Percentiles rank a stretch among this genome's conserved stretches.
These are phyloP conservation scores for Drosophila greeni DNA, from an alignment of 2,888 invertebrate genomes.

Conservation along the genomic window DNA sequence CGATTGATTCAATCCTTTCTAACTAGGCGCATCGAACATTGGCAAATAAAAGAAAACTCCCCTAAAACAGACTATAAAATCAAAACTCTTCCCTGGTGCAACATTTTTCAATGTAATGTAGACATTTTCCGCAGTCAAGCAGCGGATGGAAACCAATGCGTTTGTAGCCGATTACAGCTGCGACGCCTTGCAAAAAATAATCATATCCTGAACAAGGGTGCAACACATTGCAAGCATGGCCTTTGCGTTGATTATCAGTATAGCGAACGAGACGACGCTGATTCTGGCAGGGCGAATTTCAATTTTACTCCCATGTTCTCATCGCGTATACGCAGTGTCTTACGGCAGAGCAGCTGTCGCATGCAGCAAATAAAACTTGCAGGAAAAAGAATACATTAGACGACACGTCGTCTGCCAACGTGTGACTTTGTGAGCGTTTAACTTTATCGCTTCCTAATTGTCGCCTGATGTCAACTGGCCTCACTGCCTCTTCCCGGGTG, in stretches of 20 bases:
- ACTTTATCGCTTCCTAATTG: slow-evolving; percentile 72
- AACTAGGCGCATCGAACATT: slow-evolving; percentile 12
- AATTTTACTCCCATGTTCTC: slow-evolving; percentile 61
- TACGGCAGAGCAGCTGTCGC: slow-evolving; percentile 61
- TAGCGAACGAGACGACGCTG: slow-evolving; percentile 9
- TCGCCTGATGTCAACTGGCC: slow-evolving; percentile 28
- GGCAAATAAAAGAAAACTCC: neutral
- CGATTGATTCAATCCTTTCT: slow-evolving; percentile 29
- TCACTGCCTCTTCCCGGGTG: slow-evolving; percentile 25
- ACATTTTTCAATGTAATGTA: slow-evolving; percentile 50
- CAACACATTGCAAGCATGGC: slow-evolving; percentile 62
- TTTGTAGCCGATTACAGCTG: slow-evolving; percentile 38
- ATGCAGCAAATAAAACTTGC: slow-evolving; percentile 36
- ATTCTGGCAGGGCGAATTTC: slow-evolving; percentile 51
- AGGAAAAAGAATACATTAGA: slow-evolving; percentile 23
- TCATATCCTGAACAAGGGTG: slow-evolving; percentile 66
- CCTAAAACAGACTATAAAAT: neutral
- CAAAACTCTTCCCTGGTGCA: neutral
- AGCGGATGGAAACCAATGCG: slow-evolving; percentile 38
- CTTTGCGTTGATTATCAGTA: slow-evolving; percentile 57
- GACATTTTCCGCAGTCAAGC: slow-evolving; percentile 53
- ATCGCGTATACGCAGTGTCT: slow-evolving; percentile 28
- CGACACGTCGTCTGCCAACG: slow-evolving; percentile 34
- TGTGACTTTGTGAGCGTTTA: slow-evolving; percentile 41
- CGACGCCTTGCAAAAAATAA: slow-evolving; percentile 52